These are phyloP conservation scores for Drosophila asahinai DNA, from an alignment of 1,140 invertebrate genomes.

Conservation along the genomic window DNA sequence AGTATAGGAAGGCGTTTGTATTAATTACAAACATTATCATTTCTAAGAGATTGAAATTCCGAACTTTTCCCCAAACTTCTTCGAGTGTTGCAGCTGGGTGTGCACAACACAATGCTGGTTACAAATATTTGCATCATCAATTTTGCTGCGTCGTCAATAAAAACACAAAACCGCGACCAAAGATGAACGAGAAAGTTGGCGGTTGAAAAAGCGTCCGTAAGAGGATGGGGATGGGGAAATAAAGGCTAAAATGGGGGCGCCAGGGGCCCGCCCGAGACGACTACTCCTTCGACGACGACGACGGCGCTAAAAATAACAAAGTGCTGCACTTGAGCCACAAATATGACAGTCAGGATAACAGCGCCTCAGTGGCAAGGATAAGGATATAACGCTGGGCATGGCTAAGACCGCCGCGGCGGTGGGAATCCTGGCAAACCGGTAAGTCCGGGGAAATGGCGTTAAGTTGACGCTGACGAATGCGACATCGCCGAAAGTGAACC, in stretches of 20 bases:
- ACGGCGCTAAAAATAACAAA: slow-evolving; percentile 73
- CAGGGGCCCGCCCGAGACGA: not conserved
- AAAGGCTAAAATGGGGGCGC: slow-evolving; percentile 9
- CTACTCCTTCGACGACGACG: slow-evolving; percentile 23
- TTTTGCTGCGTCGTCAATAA: slow-evolving; percentile 55
- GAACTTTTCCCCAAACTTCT: not conserved
- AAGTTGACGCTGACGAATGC: slow-evolving; percentile 73
- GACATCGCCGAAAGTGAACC: slow-evolving; percentile 43
- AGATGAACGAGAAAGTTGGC: slow-evolving; percentile 23
- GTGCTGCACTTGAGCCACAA: slow-evolving; percentile 71
- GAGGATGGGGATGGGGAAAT: not conserved
- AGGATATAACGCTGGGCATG: slow-evolving; percentile 16
- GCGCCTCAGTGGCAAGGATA: slow-evolving; percentile 39
- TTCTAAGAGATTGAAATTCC: too few species aligned
- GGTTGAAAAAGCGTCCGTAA: slow-evolving; percentile 4
- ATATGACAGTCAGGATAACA: slow-evolving; percentile 62
- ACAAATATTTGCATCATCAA: slow-evolving; percentile 68
- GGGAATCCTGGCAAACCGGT: slow-evolving; percentile 11
- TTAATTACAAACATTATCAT: too few species aligned
- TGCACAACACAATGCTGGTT: slow-evolving; percentile 10
- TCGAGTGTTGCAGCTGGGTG: not conserved
- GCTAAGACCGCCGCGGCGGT: not conserved
- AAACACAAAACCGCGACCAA: slow-evolving; percentile 22
- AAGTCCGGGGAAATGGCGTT: slow-evolving; percentile 32
- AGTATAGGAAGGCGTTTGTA: not conserved